Evolutionary conservation across 2,113 vertebrate species (phyloP), one percentile per base, ranked within the genome.

Genomic region (Hippoglossus stenolepis): DNA sequence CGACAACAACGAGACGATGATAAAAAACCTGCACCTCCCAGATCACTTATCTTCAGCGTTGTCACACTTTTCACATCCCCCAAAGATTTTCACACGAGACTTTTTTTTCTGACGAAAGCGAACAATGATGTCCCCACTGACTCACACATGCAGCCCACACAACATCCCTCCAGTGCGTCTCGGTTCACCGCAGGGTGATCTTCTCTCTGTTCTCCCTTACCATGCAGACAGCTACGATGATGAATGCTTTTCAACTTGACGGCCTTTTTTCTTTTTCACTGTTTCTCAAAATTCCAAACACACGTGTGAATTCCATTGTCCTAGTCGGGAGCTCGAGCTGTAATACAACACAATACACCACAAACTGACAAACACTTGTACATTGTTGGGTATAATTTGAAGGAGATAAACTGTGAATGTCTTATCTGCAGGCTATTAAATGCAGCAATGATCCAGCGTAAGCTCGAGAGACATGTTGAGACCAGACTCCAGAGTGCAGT

Each of bases 361-460:
- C 35, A 70, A 75, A 26, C 21, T 13, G 38, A 71, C 26, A 40
- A 15, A 75, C 74, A 15, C 77, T 53, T 24, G 28, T 84, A 60
- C 2, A 57, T 43, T 78, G 15, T 70, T 60, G 64, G 72, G 26
- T 47, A 24, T 59, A 68, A 61, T 89, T 80, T 64, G 54, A 79
- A 73, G 69, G 67, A 75, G 75, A 79, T 77, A 14, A 62, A 73
- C 80, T 85, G 69, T 65, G 64, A 83, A 70, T 59, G 58, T 54
- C 64, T 65, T 56, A 51, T 86, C 77, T 84, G 72, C 68, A 57
- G 80, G 80, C 82, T 82, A 86, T 87, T 87, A 82, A 86, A 90
- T 84, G 62, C 53, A 1, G 83, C 83, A 82, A 47, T 75, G 78
- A 85, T 70, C 86, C 88, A 77, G 43, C 62, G 63, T 65, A 56